phyloP scores from a whole-genome alignment of 2,113 vertebrate species.

The Lagenorhynchus albirostris region DNA sequence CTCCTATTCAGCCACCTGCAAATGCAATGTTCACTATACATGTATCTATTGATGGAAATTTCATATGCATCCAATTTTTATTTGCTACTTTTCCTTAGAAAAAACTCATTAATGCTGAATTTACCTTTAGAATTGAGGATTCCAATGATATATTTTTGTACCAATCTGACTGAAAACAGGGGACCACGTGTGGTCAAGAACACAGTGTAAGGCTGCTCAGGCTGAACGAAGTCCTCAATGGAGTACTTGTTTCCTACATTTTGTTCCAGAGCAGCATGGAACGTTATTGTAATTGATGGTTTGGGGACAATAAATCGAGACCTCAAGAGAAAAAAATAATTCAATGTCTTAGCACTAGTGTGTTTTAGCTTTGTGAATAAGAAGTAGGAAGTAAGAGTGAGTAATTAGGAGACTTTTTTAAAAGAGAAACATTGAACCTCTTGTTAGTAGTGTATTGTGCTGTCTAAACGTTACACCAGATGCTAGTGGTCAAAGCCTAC shows the following conservation, averaged over 20 bases:
- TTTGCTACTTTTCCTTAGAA: neutral
- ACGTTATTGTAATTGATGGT: neutral
- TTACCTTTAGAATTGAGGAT: neutral
- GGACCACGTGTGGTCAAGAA: neutral
- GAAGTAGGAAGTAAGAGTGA: neutral
- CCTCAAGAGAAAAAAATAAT: neutral
- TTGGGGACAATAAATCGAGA: neutral
- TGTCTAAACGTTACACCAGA: neutral
- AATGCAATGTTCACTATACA: neutral
- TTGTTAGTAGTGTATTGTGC: fast-evolving
- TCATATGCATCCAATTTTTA: neutral
- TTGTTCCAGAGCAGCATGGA: neutral
- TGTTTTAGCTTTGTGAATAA: neutral
- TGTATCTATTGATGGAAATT: neutral
- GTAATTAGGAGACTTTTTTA: neutral
- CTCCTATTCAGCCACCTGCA: neutral
- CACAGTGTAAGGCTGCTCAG: neutral
- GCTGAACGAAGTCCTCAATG: neutral
- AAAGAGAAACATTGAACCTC: neutral
- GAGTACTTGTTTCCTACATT: neutral
- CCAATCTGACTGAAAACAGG: neutral
- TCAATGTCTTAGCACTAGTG: neutral
- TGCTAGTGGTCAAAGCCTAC: neutral
- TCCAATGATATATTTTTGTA: neutral
- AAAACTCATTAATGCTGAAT: neutral